Conservation (phyloP, 1,140 invertebrate species). For the Drosophila neocordata region DNA sequence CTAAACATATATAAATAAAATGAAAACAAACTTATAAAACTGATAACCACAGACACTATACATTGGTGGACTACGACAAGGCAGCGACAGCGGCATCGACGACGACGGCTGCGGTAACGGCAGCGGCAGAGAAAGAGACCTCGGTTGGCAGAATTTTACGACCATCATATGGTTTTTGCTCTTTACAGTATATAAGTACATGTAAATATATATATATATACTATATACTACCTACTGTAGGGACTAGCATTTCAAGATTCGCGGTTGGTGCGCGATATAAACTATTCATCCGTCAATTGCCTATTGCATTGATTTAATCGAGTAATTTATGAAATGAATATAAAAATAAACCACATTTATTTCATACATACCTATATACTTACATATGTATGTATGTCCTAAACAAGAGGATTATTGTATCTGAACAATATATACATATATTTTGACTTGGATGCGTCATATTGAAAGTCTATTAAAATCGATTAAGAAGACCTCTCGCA, state of each 20-base stretch:
- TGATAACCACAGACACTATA: slow-evolving; percentile 66
- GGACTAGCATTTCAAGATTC: background rate
- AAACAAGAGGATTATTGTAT: no score
- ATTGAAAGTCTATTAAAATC: slow-evolving; percentile 21
- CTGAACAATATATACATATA: no score
- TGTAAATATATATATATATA: background rate
- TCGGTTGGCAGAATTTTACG: slow-evolving; percentile 40
- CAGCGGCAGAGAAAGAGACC: slow-evolving; percentile 23
- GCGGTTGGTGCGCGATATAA: background rate
- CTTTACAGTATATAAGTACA: background rate
- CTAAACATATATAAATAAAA: slow-evolving; percentile 65
- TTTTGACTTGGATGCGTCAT: slow-evolving; percentile 3
- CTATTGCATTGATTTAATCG: background rate
- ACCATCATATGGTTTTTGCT: slow-evolving; percentile 24
- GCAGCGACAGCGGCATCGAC: slow-evolving; percentile 10
- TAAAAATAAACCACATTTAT: no score
- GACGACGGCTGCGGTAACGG: no score
- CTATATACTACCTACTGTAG: background rate
- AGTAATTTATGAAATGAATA: no score
- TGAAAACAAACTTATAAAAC: slow-evolving; percentile 62
- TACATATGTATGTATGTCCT: no score
- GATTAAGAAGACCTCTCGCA: slow-evolving; percentile 10
- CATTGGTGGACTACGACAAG: slow-evolving; percentile 69
- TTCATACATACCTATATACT: slow-evolving; percentile 29
- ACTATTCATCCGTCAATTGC: background rate